Evolutionary conservation across 2,113 vertebrate genomes (phyloP).

Genomic region (Dinomys branickii): DNA sequence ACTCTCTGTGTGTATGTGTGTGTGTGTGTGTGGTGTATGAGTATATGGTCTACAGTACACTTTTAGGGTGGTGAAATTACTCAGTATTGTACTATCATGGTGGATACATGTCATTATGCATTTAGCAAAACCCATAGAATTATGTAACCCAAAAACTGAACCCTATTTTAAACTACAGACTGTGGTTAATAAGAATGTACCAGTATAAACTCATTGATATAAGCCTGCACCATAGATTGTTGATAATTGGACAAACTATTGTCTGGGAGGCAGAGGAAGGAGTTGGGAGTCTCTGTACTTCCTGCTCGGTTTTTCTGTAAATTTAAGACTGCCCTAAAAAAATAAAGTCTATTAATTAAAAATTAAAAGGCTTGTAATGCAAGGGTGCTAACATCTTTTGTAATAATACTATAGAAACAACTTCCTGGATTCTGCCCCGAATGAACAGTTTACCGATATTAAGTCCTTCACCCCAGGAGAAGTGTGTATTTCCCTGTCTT

Average conservation of each 20-base stretch:
- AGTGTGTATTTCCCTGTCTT: slow-evolving; percentile 16
- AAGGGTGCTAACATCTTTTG: not conserved
- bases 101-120: not conserved
- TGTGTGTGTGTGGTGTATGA: not conserved
- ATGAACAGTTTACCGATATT: not conserved
- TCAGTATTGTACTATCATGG: not conserved
- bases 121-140: not conserved
- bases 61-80: not conserved
- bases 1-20: not conserved
- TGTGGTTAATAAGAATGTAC: not conserved
- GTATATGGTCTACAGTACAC: not conserved
- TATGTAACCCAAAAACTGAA: not conserved
- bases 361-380: not conserved
- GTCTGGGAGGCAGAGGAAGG: too few relatives aligned
- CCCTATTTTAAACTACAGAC: not conserved
- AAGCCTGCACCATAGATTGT: not conserved
- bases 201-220: not conserved
- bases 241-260: not conserved
- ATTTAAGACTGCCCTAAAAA: slow-evolving; percentile 11
- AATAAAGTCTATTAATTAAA: slow-evolving; percentile 11
- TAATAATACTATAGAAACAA: not conserved
- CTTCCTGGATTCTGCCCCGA: not conserved
- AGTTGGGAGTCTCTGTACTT: not conserved
- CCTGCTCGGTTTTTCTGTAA: not conserved
- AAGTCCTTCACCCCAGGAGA: not conserved